A percentile compares a stretch with the other conserved stretches of the same genome.
These are phyloP conservation scores for Megastigmus dorsalis DNA, from an alignment of 2,888 invertebrate genomes.

Conservation along the genomic window DNA sequence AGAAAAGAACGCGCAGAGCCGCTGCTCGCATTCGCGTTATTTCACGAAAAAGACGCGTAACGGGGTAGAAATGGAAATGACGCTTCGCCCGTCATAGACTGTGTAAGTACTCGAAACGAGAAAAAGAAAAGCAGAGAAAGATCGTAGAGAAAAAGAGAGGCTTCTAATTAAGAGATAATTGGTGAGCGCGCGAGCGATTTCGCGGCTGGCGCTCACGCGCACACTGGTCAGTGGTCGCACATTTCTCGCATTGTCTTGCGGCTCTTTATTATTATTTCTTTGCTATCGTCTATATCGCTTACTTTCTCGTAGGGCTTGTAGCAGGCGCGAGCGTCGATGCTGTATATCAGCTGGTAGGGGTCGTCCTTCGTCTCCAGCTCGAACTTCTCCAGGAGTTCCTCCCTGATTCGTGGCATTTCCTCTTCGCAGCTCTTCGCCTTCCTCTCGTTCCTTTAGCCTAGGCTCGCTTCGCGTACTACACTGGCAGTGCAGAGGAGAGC, in stretches of 20 bases:
- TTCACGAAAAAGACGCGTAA: too few species aligned
- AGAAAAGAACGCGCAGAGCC: too few species aligned
- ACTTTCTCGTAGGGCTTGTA: constrained; percentile 74
- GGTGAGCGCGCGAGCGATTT: neutral
- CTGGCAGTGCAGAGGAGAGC: too few species aligned
- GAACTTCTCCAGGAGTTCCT: constrained; percentile 65
- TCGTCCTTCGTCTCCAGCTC: constrained; percentile 64
- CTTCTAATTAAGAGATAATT: constrained; percentile 36
- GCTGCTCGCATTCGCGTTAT: neutral
- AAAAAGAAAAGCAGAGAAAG: neutral
- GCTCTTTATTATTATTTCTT: neutral
- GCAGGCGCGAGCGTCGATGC: constrained; percentile 73
- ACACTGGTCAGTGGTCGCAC: too few species aligned
- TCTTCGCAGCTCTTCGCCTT: too few species aligned
- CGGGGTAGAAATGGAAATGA: constrained; percentile 22
- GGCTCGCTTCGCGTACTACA: neutral
- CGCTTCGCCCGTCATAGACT: neutral
- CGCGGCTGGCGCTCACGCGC: too few species aligned
- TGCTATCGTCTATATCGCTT: constrained; percentile 55
- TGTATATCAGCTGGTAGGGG: constrained; percentile 69
- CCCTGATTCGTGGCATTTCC: constrained; percentile 63
- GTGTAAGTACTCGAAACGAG: neutral
- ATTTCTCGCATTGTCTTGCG: constrained; percentile 10
- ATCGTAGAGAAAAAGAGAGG: neutral
- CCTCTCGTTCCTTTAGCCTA: too few species aligned